These are phyloP conservation scores for Cottoperca gobio DNA, from an alignment of 2,797 vertebrate species.

Conservation along the genomic window DNA sequence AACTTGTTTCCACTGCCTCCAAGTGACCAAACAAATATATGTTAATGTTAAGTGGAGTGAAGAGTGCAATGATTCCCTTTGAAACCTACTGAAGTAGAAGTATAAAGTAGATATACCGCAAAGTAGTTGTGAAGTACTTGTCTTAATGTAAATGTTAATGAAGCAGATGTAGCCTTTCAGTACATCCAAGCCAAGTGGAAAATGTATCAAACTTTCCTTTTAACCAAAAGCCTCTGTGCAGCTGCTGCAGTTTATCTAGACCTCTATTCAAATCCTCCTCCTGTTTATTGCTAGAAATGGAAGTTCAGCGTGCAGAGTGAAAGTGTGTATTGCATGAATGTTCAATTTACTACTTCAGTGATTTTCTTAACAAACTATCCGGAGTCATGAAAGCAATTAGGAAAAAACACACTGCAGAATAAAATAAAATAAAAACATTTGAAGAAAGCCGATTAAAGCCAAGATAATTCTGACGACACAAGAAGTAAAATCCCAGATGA, in stretches of 20 bases:
- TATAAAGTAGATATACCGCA: neutral
- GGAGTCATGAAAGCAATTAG: neutral
- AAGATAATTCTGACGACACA: neutral
- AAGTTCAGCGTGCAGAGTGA: neutral
- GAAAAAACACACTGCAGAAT: neutral
- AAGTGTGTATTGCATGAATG: slow-evolving; percentile 1
- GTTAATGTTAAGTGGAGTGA: neutral
- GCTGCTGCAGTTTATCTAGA: neutral
- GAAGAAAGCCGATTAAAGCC: neutral
- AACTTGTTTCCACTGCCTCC: neutral
- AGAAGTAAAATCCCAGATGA: neutral
- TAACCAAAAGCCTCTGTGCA: neutral
- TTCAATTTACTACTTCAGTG: slow-evolving; percentile 5
- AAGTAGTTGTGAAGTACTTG: neutral
- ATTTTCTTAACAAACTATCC: slow-evolving; percentile 23
- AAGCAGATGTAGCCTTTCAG: neutral
- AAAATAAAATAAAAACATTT: neutral
- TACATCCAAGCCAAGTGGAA: neutral
- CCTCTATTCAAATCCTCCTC: neutral
- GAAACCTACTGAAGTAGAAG: neutral
- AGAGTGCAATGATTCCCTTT: neutral
- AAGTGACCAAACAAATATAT: neutral
- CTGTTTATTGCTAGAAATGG: slow-evolving; percentile 5
- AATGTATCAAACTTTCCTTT: neutral
- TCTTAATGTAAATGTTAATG: neutral